Base-by-base conservation (phyloP, 2,888 invertebrate species). In the Synanthedon myopaeformis region DNA sequence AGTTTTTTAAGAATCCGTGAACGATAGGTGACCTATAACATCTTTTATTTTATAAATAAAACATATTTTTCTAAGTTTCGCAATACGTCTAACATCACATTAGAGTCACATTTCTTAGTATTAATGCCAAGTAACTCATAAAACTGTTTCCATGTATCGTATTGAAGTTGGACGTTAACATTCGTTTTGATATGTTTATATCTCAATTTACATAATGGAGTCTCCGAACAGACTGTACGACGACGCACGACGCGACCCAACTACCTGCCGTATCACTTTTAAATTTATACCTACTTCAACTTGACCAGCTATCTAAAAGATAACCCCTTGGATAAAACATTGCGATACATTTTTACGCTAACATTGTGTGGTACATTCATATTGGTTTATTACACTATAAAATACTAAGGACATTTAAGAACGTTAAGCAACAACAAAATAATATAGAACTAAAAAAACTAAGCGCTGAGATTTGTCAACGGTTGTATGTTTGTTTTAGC, bases 141-240 rank as follows among this genome's bases (percentile, higher is more conserved):
- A 41, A 41, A 51, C 14, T 14, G 42, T 41, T 23, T 51, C 53
- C 66, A 67, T 65, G 69, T 64, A 62, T 59, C 65, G 65, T 70
- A 71, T 72, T 71, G 72, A 70, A 69, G 58, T 66, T 67, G 68
- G 63, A 70, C 66, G 69, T 70, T 74, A 70, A 75, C 72, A 79
- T 80, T 77, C 67, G 73, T 79, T 78, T 45, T 80, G 69, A 77
- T 81, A 81, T 79, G 70, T 79, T 82, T 83, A 83, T 84, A 72
- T 81, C 71, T 70, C 45, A 61, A 83, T 85, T 85, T 81, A 70
- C 84, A 83, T 83, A 83, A 77, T 75, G 74, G 66, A 71, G 67
- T 70, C 70, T 42, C 19, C 19, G 45, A 23, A 45, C 76, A 84
- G 83, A 82, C 82, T 72, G 82, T 79, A 76, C 72, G 82, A 82